A percentile compares a stretch with the other conserved stretches of the same genome.
phyloP scores from a whole-genome alignment of 2,113 vertebrate genomes.

The Ciconia maguari region DNA sequence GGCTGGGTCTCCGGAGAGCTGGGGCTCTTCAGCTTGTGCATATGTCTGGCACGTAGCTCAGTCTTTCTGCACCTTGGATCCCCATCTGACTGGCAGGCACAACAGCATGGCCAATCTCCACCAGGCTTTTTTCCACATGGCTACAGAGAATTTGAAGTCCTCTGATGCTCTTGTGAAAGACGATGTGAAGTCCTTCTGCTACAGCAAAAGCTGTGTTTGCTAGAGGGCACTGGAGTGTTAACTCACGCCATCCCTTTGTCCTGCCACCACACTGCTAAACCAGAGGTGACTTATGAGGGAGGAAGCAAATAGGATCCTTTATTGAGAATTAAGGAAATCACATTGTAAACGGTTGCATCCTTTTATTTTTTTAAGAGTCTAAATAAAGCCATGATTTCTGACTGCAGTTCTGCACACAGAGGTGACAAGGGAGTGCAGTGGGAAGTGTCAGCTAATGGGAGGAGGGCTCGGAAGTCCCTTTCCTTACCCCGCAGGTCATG shows the following conservation, averaged over 20 bases:
- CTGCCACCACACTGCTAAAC: neutral
- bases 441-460: neutral
- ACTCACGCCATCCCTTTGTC: neutral
- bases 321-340: slow-evolving; percentile 40
- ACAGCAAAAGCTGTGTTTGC: neutral
- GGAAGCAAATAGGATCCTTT: slow-evolving; percentile 42
- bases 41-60: neutral
- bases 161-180: neutral
- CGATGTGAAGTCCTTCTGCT: neutral
- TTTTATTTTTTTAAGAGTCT: neutral
- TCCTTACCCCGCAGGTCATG: neutral
- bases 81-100: neutral
- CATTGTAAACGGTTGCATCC: neutral
- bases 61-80: neutral
- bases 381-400: neutral
- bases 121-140: neutral
- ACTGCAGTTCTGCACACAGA: neutral
- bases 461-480: neutral
- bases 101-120: neutral
- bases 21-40: neutral
- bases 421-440: neutral
- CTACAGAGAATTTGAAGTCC: neutral
- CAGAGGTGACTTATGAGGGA: slow-evolving; percentile 2
- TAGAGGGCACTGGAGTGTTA: neutral
- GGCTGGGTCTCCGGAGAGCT: neutral